phyloP scores from a whole-genome alignment of 2,113 vertebrate species.

The Formicarius rufipectus region DNA sequence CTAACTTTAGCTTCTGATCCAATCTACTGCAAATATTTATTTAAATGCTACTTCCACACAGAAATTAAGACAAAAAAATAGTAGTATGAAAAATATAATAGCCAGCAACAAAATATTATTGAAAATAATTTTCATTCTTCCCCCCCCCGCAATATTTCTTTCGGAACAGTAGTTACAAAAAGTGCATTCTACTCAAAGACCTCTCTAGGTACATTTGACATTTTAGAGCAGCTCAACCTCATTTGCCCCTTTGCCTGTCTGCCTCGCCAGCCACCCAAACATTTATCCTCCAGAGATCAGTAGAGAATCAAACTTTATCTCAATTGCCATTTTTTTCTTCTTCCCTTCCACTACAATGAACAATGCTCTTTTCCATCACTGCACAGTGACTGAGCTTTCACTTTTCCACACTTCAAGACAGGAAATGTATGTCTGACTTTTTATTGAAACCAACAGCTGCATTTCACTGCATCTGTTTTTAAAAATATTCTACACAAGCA shows the following conservation, averaged over 20 bases:
- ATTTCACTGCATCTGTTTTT: not conserved
- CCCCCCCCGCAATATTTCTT: not conserved
- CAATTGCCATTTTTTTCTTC: constrained; percentile 7
- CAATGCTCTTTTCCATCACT: not conserved
- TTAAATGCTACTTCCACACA: not conserved
- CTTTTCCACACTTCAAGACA: not conserved
- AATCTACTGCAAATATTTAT: not conserved
- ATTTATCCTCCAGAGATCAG: not conserved
- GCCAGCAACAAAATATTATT: not conserved
- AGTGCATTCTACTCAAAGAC: not conserved
- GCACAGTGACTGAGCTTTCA: constrained; percentile 11
- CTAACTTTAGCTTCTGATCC: not conserved
- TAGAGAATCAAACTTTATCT: not conserved
- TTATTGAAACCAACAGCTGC: not conserved
- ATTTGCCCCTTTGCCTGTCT: constrained; percentile 1
- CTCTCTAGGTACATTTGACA: constrained; percentile 7
- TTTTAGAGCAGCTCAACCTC: constrained; percentile 28
- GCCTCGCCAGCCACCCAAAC: constrained; percentile 35
- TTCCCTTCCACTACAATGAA: constrained; percentile 25
- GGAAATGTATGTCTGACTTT: not conserved
- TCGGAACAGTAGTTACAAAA: not conserved
- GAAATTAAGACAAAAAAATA: not conserved
- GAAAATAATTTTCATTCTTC: not conserved
- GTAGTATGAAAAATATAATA: not conserved
- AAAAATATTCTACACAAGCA: not conserved